Conservation (phyloP, 2,113 vertebrate species). For the Uropsilus gracilis region DNA sequence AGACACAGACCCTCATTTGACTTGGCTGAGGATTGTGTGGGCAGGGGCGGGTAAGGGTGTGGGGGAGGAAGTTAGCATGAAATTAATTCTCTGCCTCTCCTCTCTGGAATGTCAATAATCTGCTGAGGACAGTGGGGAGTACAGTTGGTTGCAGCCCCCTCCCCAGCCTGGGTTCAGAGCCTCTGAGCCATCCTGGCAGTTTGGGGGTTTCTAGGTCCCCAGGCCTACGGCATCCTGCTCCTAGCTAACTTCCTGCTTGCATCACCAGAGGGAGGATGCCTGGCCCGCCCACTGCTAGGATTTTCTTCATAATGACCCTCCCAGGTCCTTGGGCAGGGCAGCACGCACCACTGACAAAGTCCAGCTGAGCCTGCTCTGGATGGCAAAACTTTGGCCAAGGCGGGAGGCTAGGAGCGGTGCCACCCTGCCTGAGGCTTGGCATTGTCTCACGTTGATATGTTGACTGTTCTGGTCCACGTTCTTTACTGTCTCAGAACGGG, state of each 20-base stretch:
- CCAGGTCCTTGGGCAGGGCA: not conserved
- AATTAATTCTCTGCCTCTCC: slow-evolving; percentile 85
- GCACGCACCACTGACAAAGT: not conserved
- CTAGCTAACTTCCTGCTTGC: not conserved
- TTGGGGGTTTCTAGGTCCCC: not conserved
- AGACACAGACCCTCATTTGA: slow-evolving; percentile 67
- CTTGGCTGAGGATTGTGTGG: slow-evolving; percentile 14
- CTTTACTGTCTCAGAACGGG: not conserved
- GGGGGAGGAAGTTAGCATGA: slow-evolving; percentile 72
- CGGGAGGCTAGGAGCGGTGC: not conserved
- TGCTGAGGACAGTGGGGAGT: slow-evolving; percentile 86
- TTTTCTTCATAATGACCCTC: not conserved
- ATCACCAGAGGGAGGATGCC: not conserved
- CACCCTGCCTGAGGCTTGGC: not conserved
- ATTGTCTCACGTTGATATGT: accelerated
- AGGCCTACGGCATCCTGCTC: not conserved
- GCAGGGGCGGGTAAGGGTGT: slow-evolving; percentile 38
- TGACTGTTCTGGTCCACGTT: not conserved
- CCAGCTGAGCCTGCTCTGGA: not conserved
- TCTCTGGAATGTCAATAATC: slow-evolving; percentile 88
- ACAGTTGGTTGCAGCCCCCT: slow-evolving; percentile 83
- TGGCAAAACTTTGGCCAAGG: not conserved
- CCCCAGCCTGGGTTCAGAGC: slow-evolving; percentile 70
- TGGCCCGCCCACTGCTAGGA: accelerated
- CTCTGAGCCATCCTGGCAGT: not conserved